phyloP scores from a whole-genome alignment of 2,113 vertebrate genomes.

The Helogale parvula region DNA sequence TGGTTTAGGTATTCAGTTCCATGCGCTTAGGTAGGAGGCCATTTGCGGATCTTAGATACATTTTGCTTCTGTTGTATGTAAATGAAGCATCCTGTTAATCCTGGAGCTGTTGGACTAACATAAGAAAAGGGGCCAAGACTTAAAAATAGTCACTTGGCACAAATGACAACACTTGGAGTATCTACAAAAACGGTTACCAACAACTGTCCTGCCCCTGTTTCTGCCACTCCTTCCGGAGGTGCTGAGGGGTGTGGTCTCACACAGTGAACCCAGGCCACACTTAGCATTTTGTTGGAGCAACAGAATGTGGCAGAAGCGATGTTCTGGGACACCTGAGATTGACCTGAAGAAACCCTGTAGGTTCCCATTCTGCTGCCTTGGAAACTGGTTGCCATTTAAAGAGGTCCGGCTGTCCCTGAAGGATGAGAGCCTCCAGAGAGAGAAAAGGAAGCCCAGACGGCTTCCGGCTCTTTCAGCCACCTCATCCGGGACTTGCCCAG shows the following conservation, averaged over 20 bases:
- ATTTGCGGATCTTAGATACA: neutral
- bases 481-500: neutral
- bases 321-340: neutral
- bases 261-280: neutral
- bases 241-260: neutral
- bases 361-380: neutral
- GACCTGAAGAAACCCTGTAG: neutral
- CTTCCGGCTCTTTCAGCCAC: neutral
- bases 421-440: neutral
- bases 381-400: neutral
- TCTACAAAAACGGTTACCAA: neutral
- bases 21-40: neutral
- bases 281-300: neutral
- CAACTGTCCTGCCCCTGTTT: neutral
- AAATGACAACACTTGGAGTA: neutral
- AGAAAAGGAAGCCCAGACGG: neutral
- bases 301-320: neutral
- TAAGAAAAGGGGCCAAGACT: neutral
- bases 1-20: neutral
- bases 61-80: neutral
- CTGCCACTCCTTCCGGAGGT: neutral
- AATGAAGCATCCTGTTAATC: neutral
- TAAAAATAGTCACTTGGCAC: neutral
- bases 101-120: neutral
- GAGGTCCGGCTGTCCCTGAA: neutral